phyloP scores from a whole-genome alignment of 2,797 vertebrate genomes.

The Falco concolor region DNA sequence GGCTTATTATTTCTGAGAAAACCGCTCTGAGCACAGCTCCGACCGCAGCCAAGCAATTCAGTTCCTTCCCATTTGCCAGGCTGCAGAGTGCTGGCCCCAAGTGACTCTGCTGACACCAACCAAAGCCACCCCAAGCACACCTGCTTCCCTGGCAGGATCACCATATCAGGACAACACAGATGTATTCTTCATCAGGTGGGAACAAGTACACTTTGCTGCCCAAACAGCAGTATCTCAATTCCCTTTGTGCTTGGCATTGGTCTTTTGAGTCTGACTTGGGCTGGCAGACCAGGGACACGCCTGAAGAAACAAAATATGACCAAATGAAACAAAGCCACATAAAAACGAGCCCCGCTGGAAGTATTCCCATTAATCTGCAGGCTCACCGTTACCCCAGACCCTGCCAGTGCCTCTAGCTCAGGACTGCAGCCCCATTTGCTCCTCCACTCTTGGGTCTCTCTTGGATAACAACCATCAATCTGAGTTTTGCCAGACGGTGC shows the following conservation, averaged over 20 bases:
- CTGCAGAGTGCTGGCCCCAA: background rate
- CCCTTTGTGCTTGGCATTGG: background rate
- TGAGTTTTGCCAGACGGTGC: slow-evolving; percentile 49
- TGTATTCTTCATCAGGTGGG: background rate
- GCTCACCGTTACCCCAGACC: background rate
- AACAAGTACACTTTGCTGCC: background rate
- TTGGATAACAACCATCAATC: slow-evolving; percentile 44
- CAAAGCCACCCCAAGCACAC: background rate
- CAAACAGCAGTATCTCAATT: background rate
- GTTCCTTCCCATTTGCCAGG: fast-evolving
- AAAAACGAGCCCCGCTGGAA: background rate
- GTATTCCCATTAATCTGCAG: background rate
- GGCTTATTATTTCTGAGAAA: background rate
- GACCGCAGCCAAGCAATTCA: background rate
- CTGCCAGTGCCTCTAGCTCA: background rate
- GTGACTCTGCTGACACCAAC: background rate
- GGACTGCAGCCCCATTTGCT: slow-evolving; percentile 29
- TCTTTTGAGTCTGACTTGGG: background rate
- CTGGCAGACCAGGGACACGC: background rate
- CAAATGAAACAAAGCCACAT: background rate
- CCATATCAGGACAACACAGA: background rate
- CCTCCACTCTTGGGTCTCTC: slow-evolving; percentile 10
- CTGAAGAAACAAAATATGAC: background rate
- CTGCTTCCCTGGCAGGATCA: background rate
- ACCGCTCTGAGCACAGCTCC: background rate